Conservation (phyloP, 2,797 vertebrate genomes). For the Limnodromus scolopaceus region DNA sequence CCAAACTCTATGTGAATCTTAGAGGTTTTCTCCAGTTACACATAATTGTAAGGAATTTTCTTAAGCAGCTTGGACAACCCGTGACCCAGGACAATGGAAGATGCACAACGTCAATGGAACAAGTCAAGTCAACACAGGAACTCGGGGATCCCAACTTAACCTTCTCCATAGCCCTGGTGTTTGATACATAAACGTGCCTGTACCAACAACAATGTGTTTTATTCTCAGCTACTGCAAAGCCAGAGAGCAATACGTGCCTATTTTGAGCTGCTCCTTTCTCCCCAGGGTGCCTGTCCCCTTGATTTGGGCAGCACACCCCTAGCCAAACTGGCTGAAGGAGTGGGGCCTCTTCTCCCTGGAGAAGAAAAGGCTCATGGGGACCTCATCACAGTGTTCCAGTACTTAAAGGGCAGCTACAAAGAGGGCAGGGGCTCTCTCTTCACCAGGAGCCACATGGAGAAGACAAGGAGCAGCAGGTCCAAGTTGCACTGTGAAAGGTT, state of each 20-base stretch:
- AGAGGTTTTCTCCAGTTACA: neutral
- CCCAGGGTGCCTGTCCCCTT: neutral
- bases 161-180: neutral
- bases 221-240: neutral
- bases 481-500: neutral
- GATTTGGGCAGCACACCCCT: accelerated
- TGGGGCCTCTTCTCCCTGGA: neutral
- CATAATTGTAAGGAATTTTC: accelerated
- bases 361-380: neutral
- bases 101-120: accelerated
- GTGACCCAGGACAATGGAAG: accelerated
- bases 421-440: neutral
- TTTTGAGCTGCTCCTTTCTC: neutral
- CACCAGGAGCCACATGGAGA: neutral
- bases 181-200: accelerated
- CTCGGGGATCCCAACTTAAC: neutral
- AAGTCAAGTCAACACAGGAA: accelerated
- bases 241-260: neutral
- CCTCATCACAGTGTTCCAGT: neutral
- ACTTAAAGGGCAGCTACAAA: neutral
- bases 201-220: accelerated
- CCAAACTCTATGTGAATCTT: neutral
- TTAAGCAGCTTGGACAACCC: neutral
- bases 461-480: accelerated
- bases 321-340: neutral